Conservation (phyloP, 2,797 vertebrate genomes). For the Poecilia velifera region DNA sequence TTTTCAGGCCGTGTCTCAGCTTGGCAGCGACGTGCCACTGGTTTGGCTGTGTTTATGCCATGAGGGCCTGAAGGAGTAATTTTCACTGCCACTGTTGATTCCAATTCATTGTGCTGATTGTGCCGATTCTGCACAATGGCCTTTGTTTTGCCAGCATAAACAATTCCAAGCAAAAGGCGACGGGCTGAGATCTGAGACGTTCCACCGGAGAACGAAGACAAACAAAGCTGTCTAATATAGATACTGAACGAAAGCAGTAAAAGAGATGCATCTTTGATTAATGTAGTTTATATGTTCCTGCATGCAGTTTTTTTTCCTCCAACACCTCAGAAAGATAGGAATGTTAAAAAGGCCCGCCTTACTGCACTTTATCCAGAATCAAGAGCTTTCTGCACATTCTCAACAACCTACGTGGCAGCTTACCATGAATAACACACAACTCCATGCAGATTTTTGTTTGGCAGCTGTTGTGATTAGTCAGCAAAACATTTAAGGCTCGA, state of each 20-base stretch:
- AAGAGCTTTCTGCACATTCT: constrained; percentile 27
- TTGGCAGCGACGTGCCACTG: constrained; percentile 56
- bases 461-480: constrained; percentile 42
- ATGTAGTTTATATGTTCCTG: neutral
- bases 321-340: constrained; percentile 5
- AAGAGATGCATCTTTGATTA: neutral
- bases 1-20: constrained; percentile 43
- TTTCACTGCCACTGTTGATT: constrained; percentile 56
- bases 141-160: constrained; percentile 56
- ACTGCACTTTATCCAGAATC: constrained; percentile 15
- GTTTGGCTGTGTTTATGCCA: constrained; percentile 51
- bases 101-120: constrained; percentile 54
- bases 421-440: constrained; percentile 21
- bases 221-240: neutral
- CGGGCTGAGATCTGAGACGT: constrained; percentile 12
- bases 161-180: constrained; percentile 9
- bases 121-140: constrained; percentile 56
- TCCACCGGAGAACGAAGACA: neutral
- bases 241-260: neutral
- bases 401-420: constrained; percentile 31
- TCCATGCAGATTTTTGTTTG: constrained; percentile 25
- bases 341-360: constrained; percentile 10
- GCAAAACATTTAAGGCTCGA: constrained; percentile 25
- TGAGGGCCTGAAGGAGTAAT: constrained; percentile 60
- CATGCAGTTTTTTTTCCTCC: neutral